These are phyloP conservation scores for Mylabris sibirica DNA, from an alignment of 2,888 invertebrate genomes.

Conservation along the genomic window DNA sequence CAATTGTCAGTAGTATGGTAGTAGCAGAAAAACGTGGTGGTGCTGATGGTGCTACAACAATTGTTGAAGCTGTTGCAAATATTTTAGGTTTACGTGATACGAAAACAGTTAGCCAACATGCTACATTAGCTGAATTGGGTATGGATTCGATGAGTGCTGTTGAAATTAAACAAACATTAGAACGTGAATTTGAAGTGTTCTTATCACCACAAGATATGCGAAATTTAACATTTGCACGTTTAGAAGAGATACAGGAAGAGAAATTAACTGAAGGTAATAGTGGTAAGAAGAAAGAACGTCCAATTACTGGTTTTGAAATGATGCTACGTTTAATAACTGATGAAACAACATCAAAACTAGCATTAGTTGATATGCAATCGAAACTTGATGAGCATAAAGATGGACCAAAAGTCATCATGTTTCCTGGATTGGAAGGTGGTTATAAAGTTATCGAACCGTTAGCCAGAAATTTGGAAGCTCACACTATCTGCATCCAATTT, in stretches of 20 bases:
- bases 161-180: conserved; percentile 91
- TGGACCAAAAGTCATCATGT: conserved; percentile 64
- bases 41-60: conserved; percentile 67
- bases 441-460: conserved; percentile 65
- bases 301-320: conserved; percentile 63
- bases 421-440: conserved; percentile 76
- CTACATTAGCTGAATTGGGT: conserved; percentile 87
- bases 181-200: conserved; percentile 86
- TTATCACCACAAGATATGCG: conserved; percentile 87
- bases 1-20: conserved; percentile 79
- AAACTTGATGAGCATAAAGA: conserved; percentile 19
- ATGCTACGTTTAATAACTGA: conserved; percentile 70
- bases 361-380: conserved; percentile 57
- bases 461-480: conserved; percentile 63
- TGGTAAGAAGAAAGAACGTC: conserved; percentile 23
- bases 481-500: conserved; percentile 66
- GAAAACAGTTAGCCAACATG: conserved; percentile 74
- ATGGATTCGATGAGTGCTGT: conserved; percentile 98
- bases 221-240: conserved; percentile 77
- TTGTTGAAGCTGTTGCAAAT: conserved; percentile 71
- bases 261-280: conserved; percentile 53
- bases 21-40: conserved; percentile 72
- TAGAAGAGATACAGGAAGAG: conserved; percentile 65
- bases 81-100: conserved; percentile 69
- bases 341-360: conserved; percentile 65